A percentile compares a stretch with the other conserved stretches of the same genome.
phyloP scores from a whole-genome alignment of 2,113 vertebrate species.

The Antigone vipio region DNA sequence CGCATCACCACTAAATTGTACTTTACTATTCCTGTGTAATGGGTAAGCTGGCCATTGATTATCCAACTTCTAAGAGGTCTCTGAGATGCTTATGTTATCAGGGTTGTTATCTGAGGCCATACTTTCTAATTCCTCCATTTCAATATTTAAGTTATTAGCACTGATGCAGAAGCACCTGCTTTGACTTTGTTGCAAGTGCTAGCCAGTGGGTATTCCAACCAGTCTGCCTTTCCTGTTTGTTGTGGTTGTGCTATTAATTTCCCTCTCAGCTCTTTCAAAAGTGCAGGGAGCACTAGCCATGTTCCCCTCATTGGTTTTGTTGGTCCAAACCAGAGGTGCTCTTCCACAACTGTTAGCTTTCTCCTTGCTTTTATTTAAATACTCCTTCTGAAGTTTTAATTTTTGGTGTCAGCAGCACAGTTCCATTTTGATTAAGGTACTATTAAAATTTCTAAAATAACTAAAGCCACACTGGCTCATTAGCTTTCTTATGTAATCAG shows the following conservation, averaged over 20 bases:
- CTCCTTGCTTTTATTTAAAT: background rate
- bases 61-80: background rate
- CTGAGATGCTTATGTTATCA: background rate
- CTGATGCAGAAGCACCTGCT: background rate
- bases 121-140: background rate
- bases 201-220: background rate
- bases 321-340: background rate
- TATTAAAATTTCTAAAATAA: background rate
- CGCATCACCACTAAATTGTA: background rate
- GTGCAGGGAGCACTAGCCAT: background rate
- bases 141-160: background rate
- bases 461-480: background rate
- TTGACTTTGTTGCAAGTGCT: background rate
- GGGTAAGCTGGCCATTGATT: background rate
- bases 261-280: background rate
- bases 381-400: background rate
- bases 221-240: background rate
- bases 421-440: background rate
- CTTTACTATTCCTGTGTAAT: too few relatives aligned
- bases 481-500: background rate
- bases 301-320: background rate
- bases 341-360: background rate
- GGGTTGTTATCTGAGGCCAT: background rate
- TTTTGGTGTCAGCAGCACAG: background rate
- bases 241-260: background rate